Percentiles rank a stretch among this genome's conserved stretches.
These are phyloP conservation scores for Falco cherrug DNA, from an alignment of 2,797 vertebrate genomes.

Conservation along the genomic window DNA sequence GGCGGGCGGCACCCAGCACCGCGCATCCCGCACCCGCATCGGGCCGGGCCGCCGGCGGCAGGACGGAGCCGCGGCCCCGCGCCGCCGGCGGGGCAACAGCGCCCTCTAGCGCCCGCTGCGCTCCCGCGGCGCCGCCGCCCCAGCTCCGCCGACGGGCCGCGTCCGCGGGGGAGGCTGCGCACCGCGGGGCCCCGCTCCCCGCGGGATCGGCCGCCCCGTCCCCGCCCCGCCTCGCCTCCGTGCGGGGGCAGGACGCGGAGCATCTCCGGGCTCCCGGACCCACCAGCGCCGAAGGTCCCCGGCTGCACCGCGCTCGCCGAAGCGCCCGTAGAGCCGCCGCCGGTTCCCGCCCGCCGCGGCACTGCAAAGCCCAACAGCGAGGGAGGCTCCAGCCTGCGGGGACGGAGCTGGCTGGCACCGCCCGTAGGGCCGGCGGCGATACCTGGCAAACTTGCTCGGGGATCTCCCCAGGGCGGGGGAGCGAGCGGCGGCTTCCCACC, in stretches of 20 bases:
- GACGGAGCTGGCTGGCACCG: background rate
- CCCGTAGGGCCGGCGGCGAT: background rate
- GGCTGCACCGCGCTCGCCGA: background rate
- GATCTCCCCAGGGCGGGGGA: background rate
- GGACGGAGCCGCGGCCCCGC: background rate
- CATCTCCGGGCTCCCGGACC: accelerated
- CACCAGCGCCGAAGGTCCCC: background rate
- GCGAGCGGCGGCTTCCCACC: background rate
- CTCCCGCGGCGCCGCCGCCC: background rate
- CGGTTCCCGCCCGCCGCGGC: background rate
- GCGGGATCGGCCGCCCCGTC: background rate
- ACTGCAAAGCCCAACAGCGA: background rate
- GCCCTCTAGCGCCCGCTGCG: background rate
- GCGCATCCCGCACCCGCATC: no score
- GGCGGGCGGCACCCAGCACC: no score
- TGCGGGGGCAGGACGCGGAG: background rate
- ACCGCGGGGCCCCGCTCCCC: background rate
- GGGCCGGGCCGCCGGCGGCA: no score
- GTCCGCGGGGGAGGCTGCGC: background rate
- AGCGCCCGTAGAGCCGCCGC: background rate
- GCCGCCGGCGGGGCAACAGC: slow-evolving; percentile 11
- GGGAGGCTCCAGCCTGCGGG: background rate
- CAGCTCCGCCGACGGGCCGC: background rate
- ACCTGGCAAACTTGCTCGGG: accelerated
- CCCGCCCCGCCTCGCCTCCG: background rate